Evolutionary conservation across 1,140 invertebrate genomes (phyloP), one percentile per base, ranked within the genome.

Genomic region (Conopomorpha cramerella): DNA sequence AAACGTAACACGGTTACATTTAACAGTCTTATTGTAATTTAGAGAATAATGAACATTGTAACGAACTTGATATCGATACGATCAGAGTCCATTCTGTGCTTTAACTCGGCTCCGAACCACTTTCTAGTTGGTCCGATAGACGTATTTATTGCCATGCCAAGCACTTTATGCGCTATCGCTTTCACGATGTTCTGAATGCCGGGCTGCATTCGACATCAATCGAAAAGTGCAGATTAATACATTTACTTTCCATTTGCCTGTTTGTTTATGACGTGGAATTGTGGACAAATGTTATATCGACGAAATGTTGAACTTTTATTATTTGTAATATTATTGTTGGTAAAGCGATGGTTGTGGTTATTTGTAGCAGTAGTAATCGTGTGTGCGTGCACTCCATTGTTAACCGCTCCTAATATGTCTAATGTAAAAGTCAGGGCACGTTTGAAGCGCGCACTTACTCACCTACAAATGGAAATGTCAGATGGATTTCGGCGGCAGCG

Each of bases 101-200:
- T 45, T 45, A 51, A 49, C 41, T 38, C 55, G 51, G 48, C 52
- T 64, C 49, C n/a, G n/a, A n/a, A n/a, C n/a, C n/a, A 68, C 57
- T 66, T 68, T 65, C 64, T 62, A 64, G 49, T 60, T 52, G 53
- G 46, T 46, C n/a, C n/a, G n/a, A n/a, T n/a, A n/a, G n/a, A n/a
- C n/a, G n/a, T n/a, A n/a, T n/a, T n/a, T n/a, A n/a, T n/a, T n/a
- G n/a, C n/a, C n/a, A n/a, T n/a, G n/a, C n/a, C n/a, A n/a, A n/a
- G n/a, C n/a, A n/a, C n/a, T n/a, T n/a, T n/a, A n/a, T n/a, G n/a
- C n/a, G n/a, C n/a, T n/a, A n/a, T n/a, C n/a, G n/a, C n/a, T n/a
- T n/a, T n/a, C n/a, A n/a, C n/a, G n/a, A n/a, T n/a, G n/a, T n/a
- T n/a, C n/a, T n/a, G n/a, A n/a, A n/a, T n/a, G n/a, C n/a, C n/a